Conservation (phyloP, 30 jellyfish, hydroid and myxozoan genomes). For the Aurelia coerulea region DNA sequence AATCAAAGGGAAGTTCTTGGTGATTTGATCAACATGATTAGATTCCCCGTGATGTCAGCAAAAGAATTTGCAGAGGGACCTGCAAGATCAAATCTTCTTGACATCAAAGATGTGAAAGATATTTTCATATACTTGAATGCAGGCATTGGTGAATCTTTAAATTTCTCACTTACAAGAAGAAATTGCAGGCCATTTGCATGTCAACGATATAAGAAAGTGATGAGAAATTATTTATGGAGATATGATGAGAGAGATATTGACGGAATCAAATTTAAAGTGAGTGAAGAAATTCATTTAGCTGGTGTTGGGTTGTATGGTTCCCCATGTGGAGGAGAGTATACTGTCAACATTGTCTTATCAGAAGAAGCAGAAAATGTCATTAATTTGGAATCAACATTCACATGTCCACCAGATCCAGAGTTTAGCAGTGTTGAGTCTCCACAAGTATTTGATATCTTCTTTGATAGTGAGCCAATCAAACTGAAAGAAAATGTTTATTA, state of each 20-base stretch:
- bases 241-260: slow-evolving; percentile 94
- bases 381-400: slow-evolving; percentile 65
- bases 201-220: slow-evolving; percentile 72
- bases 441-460: slow-evolving; percentile 76
- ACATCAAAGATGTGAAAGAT: slow-evolving; percentile 81
- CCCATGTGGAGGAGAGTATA: slow-evolving; percentile 97
- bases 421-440: slow-evolving; percentile 80
- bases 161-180: slow-evolving; percentile 60
- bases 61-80: slow-evolving; percentile 98
- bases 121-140: slow-evolving; percentile 84
- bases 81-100: slow-evolving; percentile 89
- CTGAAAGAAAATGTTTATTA: slow-evolving; percentile 72
- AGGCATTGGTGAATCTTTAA: slow-evolving; percentile 65
- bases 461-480: slow-evolving; percentile 90
- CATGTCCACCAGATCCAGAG: slow-evolving; percentile 98
- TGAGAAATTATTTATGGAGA: slow-evolving; percentile 96
- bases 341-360: slow-evolving; percentile 60
- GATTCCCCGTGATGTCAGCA: slow-evolving; percentile 98
- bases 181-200: slow-evolving; percentile 80
- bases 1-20: slow-evolving; percentile 64
- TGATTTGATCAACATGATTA: slow-evolving; percentile 65
- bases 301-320: slow-evolving; percentile 97
- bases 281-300: slow-evolving; percentile 79
- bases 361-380: slow-evolving; percentile 69
- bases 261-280: slow-evolving; percentile 89